Conservation (phyloP, 2,797 vertebrate genomes). For the Chaetodon trifasciatus region DNA sequence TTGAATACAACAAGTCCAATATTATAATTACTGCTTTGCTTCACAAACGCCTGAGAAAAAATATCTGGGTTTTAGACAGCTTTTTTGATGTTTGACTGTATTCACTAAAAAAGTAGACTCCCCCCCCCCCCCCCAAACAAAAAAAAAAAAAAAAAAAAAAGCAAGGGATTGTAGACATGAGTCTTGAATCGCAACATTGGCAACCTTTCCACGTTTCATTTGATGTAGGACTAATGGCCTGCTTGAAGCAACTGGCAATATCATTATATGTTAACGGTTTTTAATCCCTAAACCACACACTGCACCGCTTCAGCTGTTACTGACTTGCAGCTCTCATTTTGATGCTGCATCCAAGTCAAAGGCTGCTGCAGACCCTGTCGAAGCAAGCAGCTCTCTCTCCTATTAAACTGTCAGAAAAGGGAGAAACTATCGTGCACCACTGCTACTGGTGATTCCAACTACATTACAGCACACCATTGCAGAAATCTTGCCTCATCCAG, state of each 20-base stretch:
- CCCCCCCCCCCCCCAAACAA: too few relatives aligned
- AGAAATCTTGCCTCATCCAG: neutral
- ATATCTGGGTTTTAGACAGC: neutral
- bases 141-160: neutral
- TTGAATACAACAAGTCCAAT: neutral
- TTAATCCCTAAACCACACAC: neutral
- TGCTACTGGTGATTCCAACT: neutral
- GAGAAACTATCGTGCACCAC: conserved; percentile 8
- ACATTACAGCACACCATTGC: neutral
- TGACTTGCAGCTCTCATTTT: conserved; percentile 26
- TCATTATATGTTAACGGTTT: neutral
- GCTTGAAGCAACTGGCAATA: neutral
- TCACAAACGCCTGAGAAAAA: neutral
- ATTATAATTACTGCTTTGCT: neutral
- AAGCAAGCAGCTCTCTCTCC: conserved; percentile 11
- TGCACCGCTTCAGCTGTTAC: conserved; percentile 7
- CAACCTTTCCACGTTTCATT: neutral
- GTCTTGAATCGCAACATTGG: neutral
- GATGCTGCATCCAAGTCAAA: conserved; percentile 15
- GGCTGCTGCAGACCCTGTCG: conserved; percentile 3
- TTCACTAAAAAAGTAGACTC: neutral
- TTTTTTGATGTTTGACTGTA: neutral
- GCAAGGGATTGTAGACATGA: neutral
- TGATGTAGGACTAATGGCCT: neutral
- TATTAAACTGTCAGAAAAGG: conserved; percentile 46